Evolutionary conservation across 2,113 vertebrate genomes (phyloP).

Genomic region (Corapipo altera): DNA sequence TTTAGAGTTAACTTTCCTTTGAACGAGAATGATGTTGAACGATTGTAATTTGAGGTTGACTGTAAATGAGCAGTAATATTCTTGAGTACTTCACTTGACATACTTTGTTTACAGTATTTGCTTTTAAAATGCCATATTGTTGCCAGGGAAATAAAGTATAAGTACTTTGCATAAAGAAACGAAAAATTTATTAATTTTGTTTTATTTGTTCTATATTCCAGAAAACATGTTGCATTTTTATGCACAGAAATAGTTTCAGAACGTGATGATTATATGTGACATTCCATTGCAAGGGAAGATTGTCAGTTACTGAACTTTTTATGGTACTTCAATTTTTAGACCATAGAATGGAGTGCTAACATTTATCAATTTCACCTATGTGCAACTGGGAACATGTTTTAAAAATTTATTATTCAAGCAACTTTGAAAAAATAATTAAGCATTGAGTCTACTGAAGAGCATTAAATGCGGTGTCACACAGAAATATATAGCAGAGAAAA

Average conservation of each 20-base stretch:
- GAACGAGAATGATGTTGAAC: not conserved
- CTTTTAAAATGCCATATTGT: not conserved
- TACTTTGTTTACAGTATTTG: not conserved
- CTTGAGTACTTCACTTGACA: not conserved
- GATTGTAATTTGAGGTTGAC: not conserved
- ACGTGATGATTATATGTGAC: not conserved
- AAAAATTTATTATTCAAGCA: not conserved
- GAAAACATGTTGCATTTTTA: not conserved
- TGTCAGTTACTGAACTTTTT: not conserved
- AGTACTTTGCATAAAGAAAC: not conserved
- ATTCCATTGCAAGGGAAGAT: not conserved
- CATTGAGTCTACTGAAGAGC: not conserved
- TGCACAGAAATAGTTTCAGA: not conserved
- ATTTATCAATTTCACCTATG: not conserved
- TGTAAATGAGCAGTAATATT: not conserved
- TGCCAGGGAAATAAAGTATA: not conserved
- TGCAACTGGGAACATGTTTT: not conserved
- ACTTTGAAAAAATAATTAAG: not conserved
- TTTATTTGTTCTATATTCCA: not conserved
- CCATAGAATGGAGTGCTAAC: not conserved
- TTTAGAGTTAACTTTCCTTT: not conserved
- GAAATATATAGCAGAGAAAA: not conserved
- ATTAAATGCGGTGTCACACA: not conserved
- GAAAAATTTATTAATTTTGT: not conserved
- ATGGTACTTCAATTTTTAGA: not conserved